A percentile compares a stretch with the other conserved stretches of the same genome.
Conservation (phyloP, 2,113 vertebrate species). For the zebrafish (Danio rerio) region DNA sequence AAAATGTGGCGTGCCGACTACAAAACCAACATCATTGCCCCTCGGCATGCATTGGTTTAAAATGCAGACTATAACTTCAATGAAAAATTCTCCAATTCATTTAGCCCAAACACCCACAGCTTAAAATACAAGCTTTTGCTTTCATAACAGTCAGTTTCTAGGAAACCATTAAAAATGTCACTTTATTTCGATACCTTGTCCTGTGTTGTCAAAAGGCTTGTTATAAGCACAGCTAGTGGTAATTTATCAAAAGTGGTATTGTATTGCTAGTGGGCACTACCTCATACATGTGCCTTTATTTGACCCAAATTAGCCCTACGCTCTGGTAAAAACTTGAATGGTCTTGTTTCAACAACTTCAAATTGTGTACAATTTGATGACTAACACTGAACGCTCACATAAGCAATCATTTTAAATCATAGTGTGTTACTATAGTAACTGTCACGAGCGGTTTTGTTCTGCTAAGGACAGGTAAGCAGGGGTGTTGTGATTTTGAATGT, state of each 20-base stretch:
- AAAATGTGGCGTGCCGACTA: slow-evolving; percentile 33
- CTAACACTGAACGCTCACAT: background rate
- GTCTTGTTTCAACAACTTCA: background rate
- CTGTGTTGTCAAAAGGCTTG: slow-evolving; percentile 6
- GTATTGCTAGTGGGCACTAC: background rate
- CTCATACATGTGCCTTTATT: background rate
- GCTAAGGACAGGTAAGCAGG: background rate
- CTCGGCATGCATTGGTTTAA: background rate
- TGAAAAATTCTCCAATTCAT: background rate
- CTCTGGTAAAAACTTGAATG: slow-evolving; percentile 1
- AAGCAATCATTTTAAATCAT: background rate
- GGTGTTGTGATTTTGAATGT: background rate
- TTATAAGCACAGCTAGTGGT: slow-evolving; percentile 10
- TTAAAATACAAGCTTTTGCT: slow-evolving; percentile 52
- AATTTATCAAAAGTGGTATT: background rate
- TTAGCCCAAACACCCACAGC: background rate
- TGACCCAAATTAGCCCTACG: background rate
- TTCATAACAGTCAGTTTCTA: slow-evolving; percentile 29
- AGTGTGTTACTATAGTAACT: background rate
- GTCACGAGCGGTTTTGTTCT: background rate
- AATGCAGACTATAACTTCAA: background rate
- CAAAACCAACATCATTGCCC: background rate
- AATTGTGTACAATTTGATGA: background rate
- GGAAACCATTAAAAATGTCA: slow-evolving; percentile 16
- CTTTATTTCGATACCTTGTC: slow-evolving; percentile 22